Base-by-base conservation (phyloP, 2,888 invertebrate species). In the Schizaphis graminum region DNA sequence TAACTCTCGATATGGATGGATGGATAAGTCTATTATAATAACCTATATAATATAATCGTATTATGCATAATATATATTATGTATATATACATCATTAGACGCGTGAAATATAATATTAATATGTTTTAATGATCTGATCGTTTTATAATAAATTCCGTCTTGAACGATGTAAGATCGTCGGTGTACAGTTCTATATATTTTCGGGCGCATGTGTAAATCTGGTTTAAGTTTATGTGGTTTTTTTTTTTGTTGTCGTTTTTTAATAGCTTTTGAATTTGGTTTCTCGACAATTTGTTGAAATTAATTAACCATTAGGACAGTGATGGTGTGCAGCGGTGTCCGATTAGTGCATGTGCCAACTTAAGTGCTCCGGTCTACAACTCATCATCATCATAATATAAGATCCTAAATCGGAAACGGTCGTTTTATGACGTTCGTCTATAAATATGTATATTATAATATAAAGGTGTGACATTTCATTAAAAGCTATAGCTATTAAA, bases 311-410 rank as follows among this genome's bases (percentile, higher is more conserved):
- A 4, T 21, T 2, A 8, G 84, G 53, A 13, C 67, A 67, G 44
- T 26, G 3, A 53, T 41, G 41, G 41, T 53, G 0, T 28, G n/a
- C 53, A 28, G 16, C 41, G 90, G 47, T 41, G 47, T n/a, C 24
- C 24, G n/a, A 47, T 47, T 35, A 90, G 24, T 24, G 47, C n/a
- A 28, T n/a, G 67, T 67, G 86, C 44, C 77, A 44, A 35, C 47
- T 35, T 44, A 91, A 91, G 91, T 91, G 91, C 28, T 91, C 84
- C 41, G 91, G 91, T 91, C 84, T 28, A 84, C 53, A 84, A 84
- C 84, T 91, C 84, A 26, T 49, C 67, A 13, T 24, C 41, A 44
- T 44, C 41, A 44, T 44, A 3, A 44, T 3, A 44, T 84, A 28
- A 11, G 1, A 77, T 49, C 49, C 86, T 26, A 89, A 35, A 84